These are phyloP conservation scores for Fringilla coelebs DNA, from an alignment of 2,797 vertebrate genomes.

Conservation along the genomic window DNA sequence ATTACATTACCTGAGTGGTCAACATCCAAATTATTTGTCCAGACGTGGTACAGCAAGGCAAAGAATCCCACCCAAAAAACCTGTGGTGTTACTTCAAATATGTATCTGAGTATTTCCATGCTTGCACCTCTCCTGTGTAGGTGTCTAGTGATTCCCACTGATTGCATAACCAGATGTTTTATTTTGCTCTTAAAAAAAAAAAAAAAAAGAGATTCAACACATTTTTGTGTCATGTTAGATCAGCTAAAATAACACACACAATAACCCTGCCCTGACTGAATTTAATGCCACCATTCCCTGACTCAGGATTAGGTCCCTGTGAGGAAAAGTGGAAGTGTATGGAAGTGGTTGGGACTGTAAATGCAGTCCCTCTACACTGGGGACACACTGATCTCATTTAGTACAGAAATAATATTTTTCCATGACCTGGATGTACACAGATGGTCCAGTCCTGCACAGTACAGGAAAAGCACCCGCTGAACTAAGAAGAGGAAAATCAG, in stretches of 20 bases:
- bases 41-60: background rate
- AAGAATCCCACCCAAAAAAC: constrained; percentile 17
- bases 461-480: background rate
- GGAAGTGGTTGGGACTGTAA: background rate
- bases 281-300: background rate
- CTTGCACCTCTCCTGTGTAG: constrained; percentile 21
- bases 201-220: background rate
- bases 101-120: background rate
- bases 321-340: background rate
- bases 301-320: background rate
- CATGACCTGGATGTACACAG: background rate
- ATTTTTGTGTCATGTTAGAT: background rate
- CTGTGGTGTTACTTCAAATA: constrained; percentile 28
- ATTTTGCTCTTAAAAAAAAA: background rate
- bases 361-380: background rate
- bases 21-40: constrained; percentile 41
- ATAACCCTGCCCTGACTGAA: background rate
- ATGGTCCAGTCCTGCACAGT: background rate
- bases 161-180: constrained; percentile 37
- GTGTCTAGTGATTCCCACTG: constrained; percentile 24
- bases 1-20: background rate
- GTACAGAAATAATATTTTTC: background rate
- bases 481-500: background rate
- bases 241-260: background rate
- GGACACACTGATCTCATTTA: background rate